Conservation (phyloP, 2,113 vertebrate genomes). For the zebrafish (Danio rerio) region DNA sequence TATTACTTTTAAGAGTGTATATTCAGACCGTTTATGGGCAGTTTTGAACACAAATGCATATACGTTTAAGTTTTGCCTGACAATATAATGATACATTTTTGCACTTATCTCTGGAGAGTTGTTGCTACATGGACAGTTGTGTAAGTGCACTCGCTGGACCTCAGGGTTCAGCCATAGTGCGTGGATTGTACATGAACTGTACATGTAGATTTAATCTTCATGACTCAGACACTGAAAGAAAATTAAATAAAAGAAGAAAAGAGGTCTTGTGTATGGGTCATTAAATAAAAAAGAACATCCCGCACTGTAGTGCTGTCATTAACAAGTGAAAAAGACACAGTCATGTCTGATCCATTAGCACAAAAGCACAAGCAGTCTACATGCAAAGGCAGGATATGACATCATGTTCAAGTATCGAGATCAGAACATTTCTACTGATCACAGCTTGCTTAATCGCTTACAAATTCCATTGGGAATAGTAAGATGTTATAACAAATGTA, state of each 20-base stretch:
- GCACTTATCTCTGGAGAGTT: background rate
- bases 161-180: background rate
- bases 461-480: too few species aligned
- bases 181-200: slow-evolving; percentile 18
- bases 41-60: background rate
- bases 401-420: background rate
- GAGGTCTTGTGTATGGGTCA: background rate
- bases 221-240: slow-evolving; percentile 31
- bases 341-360: slow-evolving; percentile 17
- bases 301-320: slow-evolving; percentile 14
- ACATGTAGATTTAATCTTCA: background rate
- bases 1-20: too few species aligned
- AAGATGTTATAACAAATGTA: too few species aligned
- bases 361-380: background rate
- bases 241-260: slow-evolving; percentile 19
- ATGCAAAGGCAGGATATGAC: too few species aligned
- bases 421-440: background rate
- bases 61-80: background rate
- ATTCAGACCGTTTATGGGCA: background rate
- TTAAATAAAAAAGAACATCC: background rate
- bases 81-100: background rate
- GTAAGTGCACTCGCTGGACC: background rate
- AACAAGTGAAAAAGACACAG: background rate
- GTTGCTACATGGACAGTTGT: background rate
- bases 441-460: background rate